phyloP scores from a whole-genome alignment of 2,888 invertebrate species.

The Elysia crispata region DNA sequence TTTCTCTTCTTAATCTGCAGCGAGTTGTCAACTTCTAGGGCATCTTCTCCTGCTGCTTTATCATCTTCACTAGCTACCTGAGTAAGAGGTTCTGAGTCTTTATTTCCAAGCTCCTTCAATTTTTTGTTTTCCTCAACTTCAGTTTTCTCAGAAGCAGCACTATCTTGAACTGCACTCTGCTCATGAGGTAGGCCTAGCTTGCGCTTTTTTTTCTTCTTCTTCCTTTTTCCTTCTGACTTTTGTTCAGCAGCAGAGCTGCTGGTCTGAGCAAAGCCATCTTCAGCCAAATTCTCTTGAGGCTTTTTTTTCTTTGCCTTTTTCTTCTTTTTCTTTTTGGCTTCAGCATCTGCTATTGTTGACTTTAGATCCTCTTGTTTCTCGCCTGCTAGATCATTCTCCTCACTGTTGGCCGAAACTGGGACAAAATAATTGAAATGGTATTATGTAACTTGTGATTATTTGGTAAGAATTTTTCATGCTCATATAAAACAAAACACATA shows the following conservation, averaged over 20 bases:
- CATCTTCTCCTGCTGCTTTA: not conserved
- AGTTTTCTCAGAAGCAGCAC: constrained; percentile 37
- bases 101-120: not conserved
- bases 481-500: no score
- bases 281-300: constrained; percentile 7
- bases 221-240: not conserved
- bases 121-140: not conserved
- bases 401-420: constrained; percentile 27
- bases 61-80: not conserved
- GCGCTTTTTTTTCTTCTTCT: constrained; percentile 34
- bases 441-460: no score
- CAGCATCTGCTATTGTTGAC: constrained; percentile 20
- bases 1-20: constrained; percentile 39
- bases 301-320: constrained; percentile 28
- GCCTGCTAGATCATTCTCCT: constrained; percentile 31
- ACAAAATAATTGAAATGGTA: not conserved
- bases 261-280: not conserved
- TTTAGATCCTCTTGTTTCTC: constrained; percentile 21
- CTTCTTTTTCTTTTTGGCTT: constrained; percentile 35
- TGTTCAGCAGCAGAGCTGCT: constrained; percentile 3
- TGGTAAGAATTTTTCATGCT: no score
- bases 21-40: not conserved
- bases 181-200: not conserved
- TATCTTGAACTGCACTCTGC: constrained; percentile 13
- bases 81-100: not conserved